Percentiles rank a stretch among this genome's conserved stretches.
Conservation (phyloP, 2,797 vertebrate species). For the Setipinna tenuifilis region DNA sequence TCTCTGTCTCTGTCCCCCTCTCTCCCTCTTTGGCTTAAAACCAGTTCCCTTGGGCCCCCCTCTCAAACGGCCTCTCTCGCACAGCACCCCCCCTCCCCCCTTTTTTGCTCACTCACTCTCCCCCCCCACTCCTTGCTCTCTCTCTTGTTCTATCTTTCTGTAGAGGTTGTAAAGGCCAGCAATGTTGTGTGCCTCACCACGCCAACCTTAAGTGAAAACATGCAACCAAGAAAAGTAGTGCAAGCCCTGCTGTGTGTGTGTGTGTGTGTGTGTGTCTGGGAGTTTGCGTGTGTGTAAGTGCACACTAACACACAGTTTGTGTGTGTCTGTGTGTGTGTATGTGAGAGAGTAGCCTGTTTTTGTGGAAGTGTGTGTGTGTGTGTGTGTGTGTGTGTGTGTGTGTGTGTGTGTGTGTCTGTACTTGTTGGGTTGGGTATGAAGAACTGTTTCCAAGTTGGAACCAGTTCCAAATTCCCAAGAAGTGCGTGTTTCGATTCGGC, state of each 20-base stretch:
- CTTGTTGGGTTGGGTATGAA: too few relatives aligned
- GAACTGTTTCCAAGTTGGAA: too few relatives aligned
- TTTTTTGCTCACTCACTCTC: background rate
- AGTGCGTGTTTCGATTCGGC: too few relatives aligned
- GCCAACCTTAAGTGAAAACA: background rate
- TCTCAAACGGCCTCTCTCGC: background rate
- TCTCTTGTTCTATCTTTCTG: background rate
- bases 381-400: too few relatives aligned
- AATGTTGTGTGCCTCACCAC: background rate
- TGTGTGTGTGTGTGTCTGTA: too few relatives aligned
- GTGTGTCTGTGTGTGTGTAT: too few relatives aligned
- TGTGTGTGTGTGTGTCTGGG: background rate
- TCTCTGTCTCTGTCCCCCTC: background rate
- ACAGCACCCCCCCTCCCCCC: too few relatives aligned
- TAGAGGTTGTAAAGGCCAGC: slow-evolving; percentile 5
- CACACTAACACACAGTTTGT: too few relatives aligned
- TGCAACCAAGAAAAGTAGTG: background rate
- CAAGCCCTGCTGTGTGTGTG: background rate
- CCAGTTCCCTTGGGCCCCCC: background rate
- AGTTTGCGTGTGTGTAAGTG: background rate
- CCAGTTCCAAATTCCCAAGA: background rate
- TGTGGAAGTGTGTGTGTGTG: too few relatives aligned
- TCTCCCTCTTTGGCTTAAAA: background rate
- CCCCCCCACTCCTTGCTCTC: background rate
- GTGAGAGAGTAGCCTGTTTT: too few relatives aligned